Percentiles rank a stretch among this genome's conserved stretches.
These are phyloP conservation scores for Andrena dorsata DNA, from an alignment of 2,888 invertebrate genomes.

Conservation along the genomic window DNA sequence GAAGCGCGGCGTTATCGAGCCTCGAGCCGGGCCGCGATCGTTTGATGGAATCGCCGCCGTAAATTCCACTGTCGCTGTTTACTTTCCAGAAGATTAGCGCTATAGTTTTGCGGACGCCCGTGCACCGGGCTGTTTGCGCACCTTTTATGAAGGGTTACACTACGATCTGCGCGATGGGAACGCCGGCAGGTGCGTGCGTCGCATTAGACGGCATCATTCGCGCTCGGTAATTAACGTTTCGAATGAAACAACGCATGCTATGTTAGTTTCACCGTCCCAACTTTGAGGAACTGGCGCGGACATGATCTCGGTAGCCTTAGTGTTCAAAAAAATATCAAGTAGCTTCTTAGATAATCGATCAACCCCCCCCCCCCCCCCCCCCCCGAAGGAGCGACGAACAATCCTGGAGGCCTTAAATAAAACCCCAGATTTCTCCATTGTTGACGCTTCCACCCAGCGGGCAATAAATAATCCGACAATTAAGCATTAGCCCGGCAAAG, in stretches of 20 bases:
- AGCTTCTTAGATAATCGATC: background rate
- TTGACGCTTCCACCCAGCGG: background rate
- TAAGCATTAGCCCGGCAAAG: slow-evolving; percentile 7
- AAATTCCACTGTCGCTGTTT: slow-evolving; percentile 42
- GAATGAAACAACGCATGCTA: background rate
- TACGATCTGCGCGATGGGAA: background rate
- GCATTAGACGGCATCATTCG: background rate
- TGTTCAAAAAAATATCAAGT: background rate
- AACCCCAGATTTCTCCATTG: background rate
- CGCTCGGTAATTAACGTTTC: background rate
- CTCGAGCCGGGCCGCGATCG: slow-evolving; percentile 29
- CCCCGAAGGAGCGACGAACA: background rate
- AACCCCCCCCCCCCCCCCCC: no score
- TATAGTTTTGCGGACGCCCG: slow-evolving; percentile 17
- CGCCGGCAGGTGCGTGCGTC: no score
- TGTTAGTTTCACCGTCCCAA: background rate
- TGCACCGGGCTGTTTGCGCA: background rate
- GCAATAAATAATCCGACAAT: slow-evolving; percentile 20
- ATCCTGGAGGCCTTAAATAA: background rate
- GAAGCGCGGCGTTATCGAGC: slow-evolving; percentile 46
- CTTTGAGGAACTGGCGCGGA: background rate
- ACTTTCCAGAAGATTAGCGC: slow-evolving; percentile 32
- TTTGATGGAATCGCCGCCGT: slow-evolving; percentile 35
- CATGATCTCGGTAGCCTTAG: no score
- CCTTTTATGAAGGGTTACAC: background rate